Evolutionary conservation across 1,140 invertebrate genomes (phyloP).

Genomic region (Drosophila micromelanica): DNA sequence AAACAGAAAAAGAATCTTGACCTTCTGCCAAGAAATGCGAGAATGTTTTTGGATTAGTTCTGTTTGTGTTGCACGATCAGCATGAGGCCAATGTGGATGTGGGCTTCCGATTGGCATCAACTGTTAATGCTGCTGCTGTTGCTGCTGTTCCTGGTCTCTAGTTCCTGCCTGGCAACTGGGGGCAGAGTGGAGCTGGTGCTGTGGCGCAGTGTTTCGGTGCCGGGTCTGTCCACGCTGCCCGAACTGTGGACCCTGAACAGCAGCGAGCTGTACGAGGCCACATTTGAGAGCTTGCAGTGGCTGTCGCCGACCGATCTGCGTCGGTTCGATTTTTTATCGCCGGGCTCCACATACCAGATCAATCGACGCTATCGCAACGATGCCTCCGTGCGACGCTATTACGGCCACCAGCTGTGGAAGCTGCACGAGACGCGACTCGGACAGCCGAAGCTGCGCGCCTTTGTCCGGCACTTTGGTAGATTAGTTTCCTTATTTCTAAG

Average conservation of each 20-base stretch:
- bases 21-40: slow-evolving; percentile 29
- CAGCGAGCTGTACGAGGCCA: slow-evolving; percentile 71
- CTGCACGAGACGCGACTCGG: slow-evolving; percentile 65
- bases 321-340: slow-evolving; percentile 67
- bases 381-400: slow-evolving; percentile 63
- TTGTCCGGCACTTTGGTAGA: slow-evolving; percentile 72
- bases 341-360: slow-evolving; percentile 74
- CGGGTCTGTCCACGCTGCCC: slow-evolving; percentile 41
- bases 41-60: slow-evolving; percentile 30
- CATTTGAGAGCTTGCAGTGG: slow-evolving; percentile 76
- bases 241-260: slow-evolving; percentile 54
- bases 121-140: background rate
- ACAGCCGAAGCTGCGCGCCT: slow-evolving; percentile 41
- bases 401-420: slow-evolving; percentile 75
- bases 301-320: slow-evolving; percentile 68
- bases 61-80: slow-evolving; percentile 34
- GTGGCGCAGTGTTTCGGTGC: slow-evolving; percentile 65
- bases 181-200: slow-evolving; percentile 26
- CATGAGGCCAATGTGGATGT: slow-evolving; percentile 9
- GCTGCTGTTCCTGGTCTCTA: too few species aligned
- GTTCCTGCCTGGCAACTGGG: background rate
- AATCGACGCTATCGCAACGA: slow-evolving; percentile 72
- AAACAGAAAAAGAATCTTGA: slow-evolving; percentile 22
- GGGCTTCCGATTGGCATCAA: too few species aligned
- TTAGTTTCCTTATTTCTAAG: too few species aligned